phyloP scores from a whole-genome alignment of 2,797 vertebrate species.

The Bradypus variegatus region DNA sequence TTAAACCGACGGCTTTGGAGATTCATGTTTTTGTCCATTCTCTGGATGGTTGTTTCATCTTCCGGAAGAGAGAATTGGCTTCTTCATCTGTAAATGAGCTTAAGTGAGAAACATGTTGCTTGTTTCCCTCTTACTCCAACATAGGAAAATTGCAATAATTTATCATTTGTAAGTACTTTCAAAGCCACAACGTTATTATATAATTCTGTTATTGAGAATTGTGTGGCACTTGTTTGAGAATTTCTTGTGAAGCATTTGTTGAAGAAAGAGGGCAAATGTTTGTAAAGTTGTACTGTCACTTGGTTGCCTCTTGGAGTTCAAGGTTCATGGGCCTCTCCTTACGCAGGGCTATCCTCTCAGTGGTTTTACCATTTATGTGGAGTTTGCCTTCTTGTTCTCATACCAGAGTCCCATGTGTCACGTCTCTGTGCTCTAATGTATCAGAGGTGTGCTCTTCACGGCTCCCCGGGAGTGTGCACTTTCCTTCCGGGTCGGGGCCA shows the following conservation, averaged over 20 bases:
- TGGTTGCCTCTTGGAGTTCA: background rate
- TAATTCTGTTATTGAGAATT: background rate
- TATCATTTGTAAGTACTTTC: background rate
- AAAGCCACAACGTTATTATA: background rate
- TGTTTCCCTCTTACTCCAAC: background rate
- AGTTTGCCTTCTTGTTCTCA: background rate
- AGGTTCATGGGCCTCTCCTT: background rate
- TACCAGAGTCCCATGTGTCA: background rate
- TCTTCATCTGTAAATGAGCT: background rate
- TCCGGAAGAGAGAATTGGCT: background rate
- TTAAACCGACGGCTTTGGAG: background rate
- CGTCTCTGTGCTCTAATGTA: background rate
- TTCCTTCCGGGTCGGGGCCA: background rate
- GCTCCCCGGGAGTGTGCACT: background rate
- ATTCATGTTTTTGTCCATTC: conserved; percentile 25
- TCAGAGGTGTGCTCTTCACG: background rate
- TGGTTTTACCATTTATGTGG: background rate
- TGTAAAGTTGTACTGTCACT: background rate
- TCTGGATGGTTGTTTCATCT: background rate
- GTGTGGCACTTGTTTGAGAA: background rate
- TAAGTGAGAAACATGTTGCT: background rate
- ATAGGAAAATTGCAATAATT: background rate
- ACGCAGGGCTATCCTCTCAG: background rate
- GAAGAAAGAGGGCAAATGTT: background rate
- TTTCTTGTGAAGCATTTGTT: background rate